Conservation (phyloP, 1,140 invertebrate species). For the Pteromalus puparum region DNA sequence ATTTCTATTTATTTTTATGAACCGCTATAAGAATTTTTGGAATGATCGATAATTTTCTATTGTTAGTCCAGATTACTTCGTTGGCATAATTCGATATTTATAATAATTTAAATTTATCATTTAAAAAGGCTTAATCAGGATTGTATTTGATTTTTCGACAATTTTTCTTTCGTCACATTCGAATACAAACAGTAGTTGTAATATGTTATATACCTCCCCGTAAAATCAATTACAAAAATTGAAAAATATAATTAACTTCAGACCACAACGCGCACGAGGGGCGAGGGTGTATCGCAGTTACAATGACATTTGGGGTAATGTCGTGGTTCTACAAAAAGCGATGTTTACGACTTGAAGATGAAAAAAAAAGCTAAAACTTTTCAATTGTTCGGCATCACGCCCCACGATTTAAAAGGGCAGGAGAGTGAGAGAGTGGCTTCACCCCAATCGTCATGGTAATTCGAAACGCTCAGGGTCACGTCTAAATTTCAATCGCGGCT, state of each 20-base stretch:
- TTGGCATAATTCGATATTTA: no score
- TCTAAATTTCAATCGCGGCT: conserved; percentile 63
- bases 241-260: not conserved
- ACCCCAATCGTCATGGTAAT: conserved; percentile 68
- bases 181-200: not conserved
- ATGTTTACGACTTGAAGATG: conserved; percentile 50
- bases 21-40: no score
- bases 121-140: no score
- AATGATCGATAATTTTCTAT: no score
- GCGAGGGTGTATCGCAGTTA: conserved; percentile 11
- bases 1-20: conserved; percentile 6
- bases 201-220: not conserved
- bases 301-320: conserved; percentile 38
- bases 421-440: not conserved
- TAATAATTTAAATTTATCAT: no score
- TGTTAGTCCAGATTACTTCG: no score
- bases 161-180: not conserved
- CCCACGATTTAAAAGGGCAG: conserved; percentile 63
- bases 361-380: conserved; percentile 57
- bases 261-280: not conserved
- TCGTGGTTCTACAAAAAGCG: conserved; percentile 56
- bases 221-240: conserved; percentile 27
- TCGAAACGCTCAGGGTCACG: conserved; percentile 57
- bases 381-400: conserved; percentile 56
- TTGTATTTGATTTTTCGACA: conserved; percentile 8